Evolutionary conservation across 2,888 invertebrate genomes (phyloP), one percentile per base, ranked within the genome.

Genomic region (Pyrrhosoma nymphula): DNA sequence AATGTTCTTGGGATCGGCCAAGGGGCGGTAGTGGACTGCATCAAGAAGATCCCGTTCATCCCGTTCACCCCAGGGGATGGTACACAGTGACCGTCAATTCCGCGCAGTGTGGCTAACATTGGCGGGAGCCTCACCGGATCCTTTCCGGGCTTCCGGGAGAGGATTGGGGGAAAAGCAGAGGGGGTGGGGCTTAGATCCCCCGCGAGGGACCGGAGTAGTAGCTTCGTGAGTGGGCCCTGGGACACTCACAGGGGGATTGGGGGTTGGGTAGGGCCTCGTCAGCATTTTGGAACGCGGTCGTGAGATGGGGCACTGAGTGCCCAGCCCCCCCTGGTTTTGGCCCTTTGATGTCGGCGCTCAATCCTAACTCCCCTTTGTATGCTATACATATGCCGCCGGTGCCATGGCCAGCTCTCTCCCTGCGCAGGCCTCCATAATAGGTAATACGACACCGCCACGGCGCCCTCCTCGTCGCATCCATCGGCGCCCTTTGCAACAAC

Each of bases 401-500:
- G 82, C 23, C 30, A 26, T 23, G n/a, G 2, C 82, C 82, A 60
- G 60, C 20, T 35, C 26, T 69, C 12, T 30, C 35, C 18, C 10
- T 30, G n/a, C 82, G 69, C 69, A 23, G n/a, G 30, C 82, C 82
- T 35, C 82, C 82, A 82, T 82, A 82, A 82, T 82, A 82, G 82
- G 82, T 82, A 82, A 82, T 82, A 35, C 82, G 82, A 82, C 82
- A 35, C 82, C 35, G 35, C 60, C 60, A 30, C 82, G 30, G 30
- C 82, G 30, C 82, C 82, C 82, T 35, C 82, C 26, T 26, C 69
- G 23, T n/a, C n/a, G n/a, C n/a, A 60, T 60, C 26, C 69, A 14
- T 16, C 82, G 82, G 82, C 82, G 35, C 82, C 82, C 82, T 82
- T 82, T 82, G 82, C 69, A 60, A 60, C 82, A 82, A 35, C 30